Evolutionary conservation across 2,888 invertebrate species (phyloP).

Genomic region (Mythimna vitellina): DNA sequence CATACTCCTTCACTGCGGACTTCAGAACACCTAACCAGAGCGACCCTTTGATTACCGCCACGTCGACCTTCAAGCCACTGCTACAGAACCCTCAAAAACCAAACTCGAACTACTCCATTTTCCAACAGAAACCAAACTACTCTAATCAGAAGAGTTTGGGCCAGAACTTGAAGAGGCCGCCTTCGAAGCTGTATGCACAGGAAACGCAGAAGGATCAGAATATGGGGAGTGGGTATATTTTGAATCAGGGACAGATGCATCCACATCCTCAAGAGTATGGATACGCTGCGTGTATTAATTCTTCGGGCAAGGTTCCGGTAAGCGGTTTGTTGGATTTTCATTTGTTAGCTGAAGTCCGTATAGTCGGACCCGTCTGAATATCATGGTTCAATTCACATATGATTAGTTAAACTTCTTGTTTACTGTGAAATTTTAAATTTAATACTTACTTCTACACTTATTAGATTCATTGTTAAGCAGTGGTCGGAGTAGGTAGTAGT

Average conservation of each 20-base stretch:
- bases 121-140: conserved; percentile 85
- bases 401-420: background rate
- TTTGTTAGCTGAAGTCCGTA: no score
- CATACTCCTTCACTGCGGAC: conserved; percentile 96
- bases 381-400: background rate
- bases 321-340: conserved; percentile 50
- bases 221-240: conserved; percentile 78
- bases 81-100: conserved; percentile 85
- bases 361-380: background rate
- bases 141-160: conserved; percentile 75
- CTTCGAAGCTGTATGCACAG: conserved; percentile 80
- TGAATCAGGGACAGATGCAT: conserved; percentile 85
- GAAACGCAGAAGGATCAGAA: conserved; percentile 82
- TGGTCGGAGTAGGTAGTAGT: no score
- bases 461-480: no score
- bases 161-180: conserved; percentile 82
- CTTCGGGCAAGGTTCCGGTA: conserved; percentile 85
- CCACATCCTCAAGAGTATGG: conserved; percentile 84
- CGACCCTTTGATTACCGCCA: conserved; percentile 89
- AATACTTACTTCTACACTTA: no score
- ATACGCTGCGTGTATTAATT: conserved; percentile 80
- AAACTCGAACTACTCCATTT: conserved; percentile 81
- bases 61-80: conserved; percentile 90
- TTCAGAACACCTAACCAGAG: conserved; percentile 92
- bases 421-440: no score